These are phyloP conservation scores for Neuroscelio doddi DNA, from an alignment of 2,888 invertebrate genomes.

Conservation along the genomic window DNA sequence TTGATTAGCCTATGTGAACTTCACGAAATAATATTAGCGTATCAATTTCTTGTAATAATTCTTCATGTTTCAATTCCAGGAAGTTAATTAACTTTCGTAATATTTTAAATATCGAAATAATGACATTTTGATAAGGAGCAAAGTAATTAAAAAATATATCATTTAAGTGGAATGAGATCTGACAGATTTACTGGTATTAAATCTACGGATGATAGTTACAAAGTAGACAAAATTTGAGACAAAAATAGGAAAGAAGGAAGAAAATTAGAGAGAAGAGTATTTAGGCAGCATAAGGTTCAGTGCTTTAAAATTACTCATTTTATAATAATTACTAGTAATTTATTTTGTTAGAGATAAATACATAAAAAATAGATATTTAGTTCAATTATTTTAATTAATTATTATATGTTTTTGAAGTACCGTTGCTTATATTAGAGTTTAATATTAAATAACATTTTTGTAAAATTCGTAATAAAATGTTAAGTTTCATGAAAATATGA, in stretches of 20 bases:
- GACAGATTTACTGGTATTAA: not conserved
- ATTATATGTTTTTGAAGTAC: no score
- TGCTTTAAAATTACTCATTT: not conserved
- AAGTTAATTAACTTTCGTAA: not conserved
- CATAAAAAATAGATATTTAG: no score
- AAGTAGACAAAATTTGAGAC: no score
- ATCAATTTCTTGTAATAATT: not conserved
- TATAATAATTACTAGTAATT: no score
- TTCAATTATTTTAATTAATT: no score
- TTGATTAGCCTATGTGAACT: no score
- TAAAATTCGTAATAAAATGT: no score
- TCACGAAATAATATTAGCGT: no score
- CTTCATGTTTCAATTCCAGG: not conserved
- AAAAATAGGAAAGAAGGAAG: not conserved
- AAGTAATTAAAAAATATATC: conserved; percentile 1
- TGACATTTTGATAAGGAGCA: not conserved
- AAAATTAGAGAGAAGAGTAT: not conserved
- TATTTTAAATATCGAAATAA: not conserved
- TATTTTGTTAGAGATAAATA: no score
- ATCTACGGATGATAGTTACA: not conserved
- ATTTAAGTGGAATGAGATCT: not conserved
- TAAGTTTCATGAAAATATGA: no score
- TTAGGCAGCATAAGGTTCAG: not conserved
- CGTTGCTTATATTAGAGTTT: no score
- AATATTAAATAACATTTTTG: no score